Evolutionary conservation across 2,113 vertebrate genomes (phyloP).

Genomic region (Prionailurus bengalensis): DNA sequence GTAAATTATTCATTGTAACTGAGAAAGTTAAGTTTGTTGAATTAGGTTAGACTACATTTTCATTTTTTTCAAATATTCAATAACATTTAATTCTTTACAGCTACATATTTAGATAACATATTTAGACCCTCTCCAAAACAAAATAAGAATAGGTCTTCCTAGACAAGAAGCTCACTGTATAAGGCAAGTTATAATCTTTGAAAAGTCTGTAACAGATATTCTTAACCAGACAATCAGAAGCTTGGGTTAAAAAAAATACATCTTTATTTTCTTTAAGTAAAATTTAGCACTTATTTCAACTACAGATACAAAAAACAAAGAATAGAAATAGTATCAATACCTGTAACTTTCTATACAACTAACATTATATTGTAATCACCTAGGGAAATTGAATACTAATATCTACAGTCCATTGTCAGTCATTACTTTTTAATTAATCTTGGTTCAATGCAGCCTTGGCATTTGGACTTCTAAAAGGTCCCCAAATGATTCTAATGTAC

Average conservation of each 20-base stretch:
- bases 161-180: background rate
- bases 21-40: background rate
- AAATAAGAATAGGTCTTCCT: background rate
- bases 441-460: background rate
- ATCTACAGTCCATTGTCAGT: background rate
- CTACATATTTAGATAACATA: background rate
- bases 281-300: slow-evolving; percentile 2
- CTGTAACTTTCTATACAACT: background rate
- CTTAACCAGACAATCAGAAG: background rate
- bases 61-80: background rate
- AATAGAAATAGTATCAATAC: background rate
- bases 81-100: background rate
- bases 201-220: background rate
- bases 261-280: background rate
- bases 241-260: background rate
- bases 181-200: background rate
- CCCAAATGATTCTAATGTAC: background rate
- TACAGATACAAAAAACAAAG: background rate
- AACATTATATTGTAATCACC: background rate
- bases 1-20: background rate
- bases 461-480: background rate
- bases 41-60: background rate
- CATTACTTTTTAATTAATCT: background rate
- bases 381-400: background rate
- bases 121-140: background rate